A percentile compares a stretch with the other conserved stretches of the same genome.
phyloP scores from a whole-genome alignment of 2,113 vertebrate species.

The Ictalurus punctatus region DNA sequence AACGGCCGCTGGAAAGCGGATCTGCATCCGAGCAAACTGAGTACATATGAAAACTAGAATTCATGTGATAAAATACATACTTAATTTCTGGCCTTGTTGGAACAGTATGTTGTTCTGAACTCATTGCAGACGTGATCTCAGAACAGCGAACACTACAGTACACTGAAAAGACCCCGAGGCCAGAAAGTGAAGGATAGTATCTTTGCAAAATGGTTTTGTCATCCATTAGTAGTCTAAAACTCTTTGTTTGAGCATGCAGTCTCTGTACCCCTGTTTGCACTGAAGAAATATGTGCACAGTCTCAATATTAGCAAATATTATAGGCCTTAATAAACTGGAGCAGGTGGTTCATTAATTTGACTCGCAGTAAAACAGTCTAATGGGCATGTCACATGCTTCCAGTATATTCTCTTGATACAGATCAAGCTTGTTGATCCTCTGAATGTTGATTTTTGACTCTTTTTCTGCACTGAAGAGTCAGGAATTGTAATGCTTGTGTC shows the following conservation, averaged over 20 bases:
- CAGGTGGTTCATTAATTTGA: neutral
- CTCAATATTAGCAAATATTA: neutral
- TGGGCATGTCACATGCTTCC: neutral
- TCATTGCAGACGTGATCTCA: neutral
- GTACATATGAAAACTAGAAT: neutral
- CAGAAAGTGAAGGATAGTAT: neutral
- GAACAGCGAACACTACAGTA: neutral
- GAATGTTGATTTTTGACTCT: conserved; percentile 43
- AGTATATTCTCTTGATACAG: conserved; percentile 49
- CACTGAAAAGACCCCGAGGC: neutral
- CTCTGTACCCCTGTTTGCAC: neutral
- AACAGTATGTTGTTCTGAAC: neutral
- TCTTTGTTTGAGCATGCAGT: neutral
- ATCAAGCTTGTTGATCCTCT: conserved; percentile 65
- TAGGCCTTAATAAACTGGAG: neutral
- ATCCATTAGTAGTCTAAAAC: neutral
- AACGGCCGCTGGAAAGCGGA: neutral
- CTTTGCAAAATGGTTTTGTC: neutral
- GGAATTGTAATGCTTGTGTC: conserved; percentile 61
- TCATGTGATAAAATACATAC: neutral
- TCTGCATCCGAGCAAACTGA: neutral
- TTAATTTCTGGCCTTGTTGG: neutral
- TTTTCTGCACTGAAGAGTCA: conserved; percentile 4
- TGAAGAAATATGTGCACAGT: neutral
- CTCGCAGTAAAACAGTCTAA: neutral